Percentiles rank a stretch among this genome's conserved stretches.
Conservation (phyloP, 2,888 invertebrate genomes). For the Sceliomorpha sp. region DNA sequence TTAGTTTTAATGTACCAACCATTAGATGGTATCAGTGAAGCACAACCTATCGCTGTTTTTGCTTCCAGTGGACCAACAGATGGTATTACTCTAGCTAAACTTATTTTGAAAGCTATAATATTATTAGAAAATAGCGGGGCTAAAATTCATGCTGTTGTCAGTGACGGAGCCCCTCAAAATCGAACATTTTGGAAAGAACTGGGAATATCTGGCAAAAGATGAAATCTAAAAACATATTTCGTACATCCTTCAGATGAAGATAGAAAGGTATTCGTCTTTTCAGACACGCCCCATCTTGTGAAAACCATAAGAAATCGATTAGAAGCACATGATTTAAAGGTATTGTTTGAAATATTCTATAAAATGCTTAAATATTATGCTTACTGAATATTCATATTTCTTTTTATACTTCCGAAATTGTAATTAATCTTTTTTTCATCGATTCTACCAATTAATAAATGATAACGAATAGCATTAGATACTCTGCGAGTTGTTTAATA, state of each 20-base stretch:
- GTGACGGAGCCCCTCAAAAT: constrained; percentile 5
- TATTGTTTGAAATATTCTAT: constrained; percentile 2
- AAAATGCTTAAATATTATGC: background rate
- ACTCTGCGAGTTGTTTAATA: too few relatives aligned
- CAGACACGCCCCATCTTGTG: too few relatives aligned
- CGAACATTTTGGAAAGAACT: constrained; percentile 4
- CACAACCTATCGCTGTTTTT: background rate
- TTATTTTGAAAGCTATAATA: constrained; percentile 2
- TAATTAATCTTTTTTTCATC: too few relatives aligned
- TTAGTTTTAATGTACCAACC: constrained; percentile 1
- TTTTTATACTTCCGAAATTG: too few relatives aligned
- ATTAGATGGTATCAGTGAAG: background rate
- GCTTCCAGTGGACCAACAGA: background rate
- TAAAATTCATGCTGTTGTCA: constrained; percentile 7
- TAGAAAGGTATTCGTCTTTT: constrained; percentile 2
- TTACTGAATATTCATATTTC: background rate
- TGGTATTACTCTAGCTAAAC: constrained; percentile 4
- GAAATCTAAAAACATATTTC: background rate
- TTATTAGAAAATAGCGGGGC: background rate
- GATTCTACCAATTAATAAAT: too few relatives aligned
- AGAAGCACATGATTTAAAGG: constrained; percentile 6
- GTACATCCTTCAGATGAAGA: constrained; percentile 5
- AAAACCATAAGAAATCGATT: constrained; percentile 9
- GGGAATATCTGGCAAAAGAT: background rate
- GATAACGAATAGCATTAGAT: too few relatives aligned